These are phyloP conservation scores for Branchinecta lynchi DNA, from an alignment of 1,140 invertebrate species.

Conservation along the genomic window DNA sequence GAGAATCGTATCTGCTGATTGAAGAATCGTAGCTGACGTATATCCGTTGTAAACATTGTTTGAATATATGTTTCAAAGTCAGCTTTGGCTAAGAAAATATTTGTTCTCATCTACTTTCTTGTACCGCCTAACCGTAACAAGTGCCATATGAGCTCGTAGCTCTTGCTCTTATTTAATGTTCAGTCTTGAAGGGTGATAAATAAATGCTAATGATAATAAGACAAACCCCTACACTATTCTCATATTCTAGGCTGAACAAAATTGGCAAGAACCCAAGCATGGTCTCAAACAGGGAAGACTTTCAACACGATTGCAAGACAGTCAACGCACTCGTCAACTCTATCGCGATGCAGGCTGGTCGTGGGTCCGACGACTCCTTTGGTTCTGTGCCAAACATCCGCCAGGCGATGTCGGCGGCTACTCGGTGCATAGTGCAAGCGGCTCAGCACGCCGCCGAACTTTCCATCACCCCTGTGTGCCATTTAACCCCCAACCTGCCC, in stretches of 20 bases:
- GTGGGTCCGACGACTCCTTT: constrained; percentile 19
- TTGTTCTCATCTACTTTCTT: too few species aligned
- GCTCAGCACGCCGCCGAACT: constrained; percentile 11
- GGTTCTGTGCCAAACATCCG: constrained; percentile 20
- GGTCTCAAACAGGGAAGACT: constrained; percentile 65
- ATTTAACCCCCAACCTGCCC: background rate
- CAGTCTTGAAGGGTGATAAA: too few species aligned
- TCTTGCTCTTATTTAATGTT: too few species aligned
- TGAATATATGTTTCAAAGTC: too few species aligned
- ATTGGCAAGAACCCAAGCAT: constrained; percentile 96
- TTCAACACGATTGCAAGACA: constrained; percentile 60
- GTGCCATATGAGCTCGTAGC: too few species aligned
- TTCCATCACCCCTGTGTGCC: constrained; percentile 15
- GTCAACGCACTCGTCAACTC: constrained; percentile 82
- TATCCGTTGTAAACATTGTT: too few species aligned
- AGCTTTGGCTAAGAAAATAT: too few species aligned
- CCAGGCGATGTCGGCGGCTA: constrained; percentile 10
- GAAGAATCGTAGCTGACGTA: too few species aligned
- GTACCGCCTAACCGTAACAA: too few species aligned
- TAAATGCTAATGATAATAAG: too few species aligned
- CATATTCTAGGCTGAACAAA: constrained; percentile 59
- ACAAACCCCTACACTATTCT: too few species aligned
- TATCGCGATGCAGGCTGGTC: constrained; percentile 56
- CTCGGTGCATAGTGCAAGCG: constrained; percentile 13
- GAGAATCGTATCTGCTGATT: too few species aligned